A percentile compares a stretch with the other conserved stretches of the same genome.
These are phyloP conservation scores for Riparia riparia DNA, from an alignment of 2,113 vertebrate species.

Conservation along the genomic window DNA sequence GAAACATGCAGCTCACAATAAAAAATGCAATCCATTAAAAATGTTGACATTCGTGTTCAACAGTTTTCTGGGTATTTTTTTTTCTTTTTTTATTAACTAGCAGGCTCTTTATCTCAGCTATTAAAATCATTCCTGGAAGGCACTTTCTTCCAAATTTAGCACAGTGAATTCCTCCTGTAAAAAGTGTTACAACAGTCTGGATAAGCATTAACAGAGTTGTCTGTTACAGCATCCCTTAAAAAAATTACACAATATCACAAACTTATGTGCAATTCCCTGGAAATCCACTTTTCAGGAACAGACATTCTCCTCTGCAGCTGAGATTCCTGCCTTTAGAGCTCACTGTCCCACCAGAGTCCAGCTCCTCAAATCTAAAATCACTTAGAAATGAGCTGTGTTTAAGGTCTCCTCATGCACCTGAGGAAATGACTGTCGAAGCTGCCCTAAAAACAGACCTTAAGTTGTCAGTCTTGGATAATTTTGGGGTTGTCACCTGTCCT, in stretches of 20 bases:
- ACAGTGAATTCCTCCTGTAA: neutral
- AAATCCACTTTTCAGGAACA: neutral
- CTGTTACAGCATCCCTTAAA: neutral
- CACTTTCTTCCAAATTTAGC: neutral
- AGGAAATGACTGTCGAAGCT: neutral
- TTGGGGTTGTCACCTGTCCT: neutral
- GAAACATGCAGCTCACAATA: constrained; percentile 65
- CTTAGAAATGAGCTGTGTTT: neutral
- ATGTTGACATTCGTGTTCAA: constrained; percentile 62
- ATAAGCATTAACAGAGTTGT: neutral
- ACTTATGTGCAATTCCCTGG: neutral
- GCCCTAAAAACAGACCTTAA: neutral
- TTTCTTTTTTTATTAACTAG: constrained; percentile 4
- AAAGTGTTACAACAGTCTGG: neutral
- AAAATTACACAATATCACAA: neutral
- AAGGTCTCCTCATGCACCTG: neutral
- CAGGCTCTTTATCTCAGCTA: neutral
- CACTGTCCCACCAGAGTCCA: neutral
- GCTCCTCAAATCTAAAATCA: neutral
- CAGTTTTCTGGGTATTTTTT: neutral
- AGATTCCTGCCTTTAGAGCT: neutral
- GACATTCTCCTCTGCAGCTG: neutral
- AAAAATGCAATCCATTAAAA: constrained; percentile 72
- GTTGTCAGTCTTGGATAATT: rapidly evolving
- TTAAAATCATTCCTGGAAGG: constrained; percentile 2